Conservation (phyloP, 1,140 invertebrate genomes). For the Lucilia cuprina region DNA sequence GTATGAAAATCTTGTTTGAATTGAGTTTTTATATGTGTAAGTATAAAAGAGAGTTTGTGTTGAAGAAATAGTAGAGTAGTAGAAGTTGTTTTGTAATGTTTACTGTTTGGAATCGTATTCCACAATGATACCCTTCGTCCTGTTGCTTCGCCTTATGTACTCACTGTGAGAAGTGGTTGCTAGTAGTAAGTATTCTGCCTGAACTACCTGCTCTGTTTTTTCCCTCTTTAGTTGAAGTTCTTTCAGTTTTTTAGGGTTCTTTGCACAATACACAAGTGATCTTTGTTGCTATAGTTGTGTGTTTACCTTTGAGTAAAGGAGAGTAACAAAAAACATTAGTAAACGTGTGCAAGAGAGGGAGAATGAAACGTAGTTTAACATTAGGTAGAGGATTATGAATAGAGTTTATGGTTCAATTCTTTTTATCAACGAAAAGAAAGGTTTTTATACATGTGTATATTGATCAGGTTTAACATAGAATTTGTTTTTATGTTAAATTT, state of each 20-base stretch:
- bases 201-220: not conserved
- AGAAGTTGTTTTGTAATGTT: slow-evolving; percentile 40
- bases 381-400: not conserved
- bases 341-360: not conserved
- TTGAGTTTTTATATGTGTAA: slow-evolving; percentile 1
- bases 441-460: not conserved
- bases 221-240: slow-evolving; percentile 3
- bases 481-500: not conserved
- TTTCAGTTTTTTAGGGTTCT: not conserved
- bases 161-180: slow-evolving; percentile 16
- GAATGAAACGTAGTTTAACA: not conserved
- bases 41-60: slow-evolving; percentile 31
- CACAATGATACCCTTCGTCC: slow-evolving; percentile 61
- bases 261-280: slow-evolving; percentile 7
- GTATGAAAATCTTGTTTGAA: slow-evolving; percentile 10
- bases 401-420: not conserved
- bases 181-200: slow-evolving; percentile 27
- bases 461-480: not conserved
- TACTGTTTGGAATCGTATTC: slow-evolving; percentile 60
- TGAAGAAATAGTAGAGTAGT: slow-evolving; percentile 26
- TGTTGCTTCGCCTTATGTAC: slow-evolving; percentile 47
- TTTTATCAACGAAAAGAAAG: not conserved
- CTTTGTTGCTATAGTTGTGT: not conserved
- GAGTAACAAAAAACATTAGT: not conserved
- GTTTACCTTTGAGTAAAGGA: not conserved